Base-by-base conservation (phyloP, 2,888 invertebrate genomes). In the Lymantria monacha region DNA sequence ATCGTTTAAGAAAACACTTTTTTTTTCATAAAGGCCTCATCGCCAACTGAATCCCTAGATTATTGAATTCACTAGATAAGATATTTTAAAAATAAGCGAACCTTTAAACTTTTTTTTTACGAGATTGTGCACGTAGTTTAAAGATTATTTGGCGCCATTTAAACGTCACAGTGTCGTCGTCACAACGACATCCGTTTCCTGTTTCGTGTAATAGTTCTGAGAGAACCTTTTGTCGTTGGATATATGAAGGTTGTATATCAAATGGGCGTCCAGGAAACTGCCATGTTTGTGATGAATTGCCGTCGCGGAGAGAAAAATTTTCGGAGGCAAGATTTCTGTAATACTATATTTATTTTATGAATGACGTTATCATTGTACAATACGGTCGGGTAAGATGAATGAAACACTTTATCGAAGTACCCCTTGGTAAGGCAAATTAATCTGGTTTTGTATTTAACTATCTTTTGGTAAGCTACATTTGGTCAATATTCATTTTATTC, bases 161-260 rank as follows among this genome's bases (percentile, higher is more conserved):
- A 49, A 55, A 47, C 52, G 49, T 41, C 38, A 44, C 48, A 38
- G 42, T 56, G 64, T 67, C 63, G 68, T 64, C 63, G 58, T 61
- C 56, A 52, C 66, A 65, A 70, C 63, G 63, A 66, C 69, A 56
- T 73, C 74, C 70, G 70, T 59, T 72, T 72, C 68, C 71, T 64
- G 72, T 69, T 69, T 69, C 64, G 64, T 60, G 69, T 71, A 74
- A 75, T 77, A 78, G 78, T 78, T 76, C 71, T 70, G 72, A 66
- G 70, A 69, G 61, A 73, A 56, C 56, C 71, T 69, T 63, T 69
- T 63, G 61, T 59, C 52, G 50, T 40, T 36, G 42, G 47, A 51
- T 40, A 59, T 57, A 61, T 57, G 48, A 30, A 43, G 46, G 51
- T 51, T 38, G 59, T 63, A 59, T 49, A 47, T 61, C 58, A 61